Conservation (phyloP, 2,113 vertebrate species). For the Pelobates fuscus region DNA sequence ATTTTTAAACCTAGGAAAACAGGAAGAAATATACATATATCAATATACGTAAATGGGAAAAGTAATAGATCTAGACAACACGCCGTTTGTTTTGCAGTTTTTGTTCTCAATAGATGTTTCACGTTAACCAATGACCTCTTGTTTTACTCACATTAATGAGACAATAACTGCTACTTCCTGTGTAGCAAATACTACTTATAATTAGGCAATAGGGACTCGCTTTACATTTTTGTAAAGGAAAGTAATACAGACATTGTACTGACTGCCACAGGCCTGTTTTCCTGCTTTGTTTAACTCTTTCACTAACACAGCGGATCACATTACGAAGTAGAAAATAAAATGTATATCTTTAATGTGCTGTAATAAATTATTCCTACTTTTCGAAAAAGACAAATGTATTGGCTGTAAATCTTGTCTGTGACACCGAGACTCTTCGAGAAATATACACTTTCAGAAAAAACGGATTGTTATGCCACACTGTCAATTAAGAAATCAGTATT, state of each 20-base stretch:
- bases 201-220: background rate
- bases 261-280: background rate
- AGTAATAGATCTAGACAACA: background rate
- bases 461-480: constrained; percentile 30
- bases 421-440: background rate
- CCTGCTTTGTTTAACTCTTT: background rate
- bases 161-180: background rate
- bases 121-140: background rate
- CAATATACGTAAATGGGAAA: too few species aligned
- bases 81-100: background rate
- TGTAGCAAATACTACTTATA: background rate
- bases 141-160: background rate
- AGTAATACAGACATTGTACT: constrained; percentile 14
- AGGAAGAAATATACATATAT: too few species aligned
- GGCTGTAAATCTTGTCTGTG: background rate
- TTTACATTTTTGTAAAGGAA: constrained; percentile 1
- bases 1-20: too few species aligned
- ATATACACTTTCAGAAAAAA: constrained; percentile 10
- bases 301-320: too few species aligned
- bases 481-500: constrained; percentile 39
- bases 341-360: too few species aligned
- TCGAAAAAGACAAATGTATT: background rate
- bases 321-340: too few species aligned
- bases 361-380: background rate
- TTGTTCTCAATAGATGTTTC: background rate